A percentile compares a stretch with the other conserved stretches of the same genome.
Evolutionary conservation across 2,113 vertebrate species (phyloP).

Genomic region (human (Homo sapiens)): GRCh38 chr14:73907001-73907500

Average conservation of each 20-base stretch:
- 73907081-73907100: not conserved
- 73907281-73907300: not conserved
- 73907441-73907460: no score
- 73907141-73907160: not conserved
- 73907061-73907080: not conserved
- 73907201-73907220: not conserved
- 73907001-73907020: not conserved
- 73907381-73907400: no score
- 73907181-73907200: not conserved
- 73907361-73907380: no score
- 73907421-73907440: no score
- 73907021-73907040: not conserved
- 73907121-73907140: not conserved
- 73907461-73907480: no score
- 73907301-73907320: not conserved
- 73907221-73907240: slow-evolving; percentile 26
- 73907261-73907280: not conserved
- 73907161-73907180: not conserved
- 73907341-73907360: no score
- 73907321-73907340: not conserved
- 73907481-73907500: no score
- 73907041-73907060: not conserved
- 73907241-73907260: not conserved
- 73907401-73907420: no score
- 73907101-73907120: slow-evolving; percentile 1